phyloP scores from a whole-genome alignment of 2,797 vertebrate species.

The Benthosema pterotum region DNA sequence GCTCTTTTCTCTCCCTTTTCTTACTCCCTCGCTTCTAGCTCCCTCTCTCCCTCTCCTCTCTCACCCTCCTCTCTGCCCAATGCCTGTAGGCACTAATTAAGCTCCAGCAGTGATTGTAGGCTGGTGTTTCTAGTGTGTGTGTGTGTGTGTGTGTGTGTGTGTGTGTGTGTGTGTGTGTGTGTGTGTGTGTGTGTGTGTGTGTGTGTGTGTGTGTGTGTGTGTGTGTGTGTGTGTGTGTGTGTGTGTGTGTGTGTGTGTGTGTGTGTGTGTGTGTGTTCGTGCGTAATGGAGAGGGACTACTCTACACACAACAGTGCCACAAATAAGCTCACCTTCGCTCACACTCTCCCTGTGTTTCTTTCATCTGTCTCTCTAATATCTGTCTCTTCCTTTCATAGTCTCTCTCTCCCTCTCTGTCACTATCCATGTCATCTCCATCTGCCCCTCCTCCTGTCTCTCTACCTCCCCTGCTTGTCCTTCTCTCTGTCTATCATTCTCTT shows the following conservation, averaged over 20 bases:
- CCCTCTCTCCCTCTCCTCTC: neutral
- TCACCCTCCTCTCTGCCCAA: neutral
- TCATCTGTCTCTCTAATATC: conserved; percentile 27
- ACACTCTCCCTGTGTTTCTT: neutral
- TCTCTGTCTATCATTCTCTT: conserved; percentile 15
- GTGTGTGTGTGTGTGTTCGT: neutral
- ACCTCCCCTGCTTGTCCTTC: neutral
- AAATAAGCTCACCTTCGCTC: conserved; percentile 32
- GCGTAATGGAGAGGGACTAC: neutral
- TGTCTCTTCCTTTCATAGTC: conserved; percentile 36
- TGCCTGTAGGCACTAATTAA: conserved; percentile 44
- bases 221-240: neutral
- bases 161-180: neutral
- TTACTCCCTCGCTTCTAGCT: conserved; percentile 7
- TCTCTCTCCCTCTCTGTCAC: conserved; percentile 3
- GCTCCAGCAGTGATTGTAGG: conserved; percentile 35
- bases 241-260: neutral
- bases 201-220: neutral
- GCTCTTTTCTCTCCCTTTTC: neutral
- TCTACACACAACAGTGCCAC: neutral
- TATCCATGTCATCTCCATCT: neutral
- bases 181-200: neutral
- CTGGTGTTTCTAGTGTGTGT: neutral
- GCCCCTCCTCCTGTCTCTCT: neutral
- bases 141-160: neutral